Evolutionary conservation across 2,888 invertebrate species (phyloP).

Genomic region (Epinotia brunnichana): DNA sequence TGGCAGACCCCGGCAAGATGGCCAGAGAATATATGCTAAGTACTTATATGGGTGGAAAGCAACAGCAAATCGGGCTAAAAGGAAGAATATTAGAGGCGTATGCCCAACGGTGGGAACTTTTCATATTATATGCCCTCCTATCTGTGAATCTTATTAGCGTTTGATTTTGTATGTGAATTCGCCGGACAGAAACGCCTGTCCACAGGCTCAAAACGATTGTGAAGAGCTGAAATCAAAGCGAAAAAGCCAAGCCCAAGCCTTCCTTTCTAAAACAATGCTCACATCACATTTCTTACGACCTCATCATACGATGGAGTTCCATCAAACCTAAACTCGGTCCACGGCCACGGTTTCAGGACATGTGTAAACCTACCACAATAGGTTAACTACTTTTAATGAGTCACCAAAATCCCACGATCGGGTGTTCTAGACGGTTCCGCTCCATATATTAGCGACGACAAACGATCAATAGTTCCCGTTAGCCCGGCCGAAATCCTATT

Average conservation of each 20-base stretch:
- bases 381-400: constrained; percentile 15
- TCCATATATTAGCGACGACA: constrained; percentile 39
- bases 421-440: constrained; percentile 37
- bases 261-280: too few relatives aligned
- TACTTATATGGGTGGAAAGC: too few relatives aligned
- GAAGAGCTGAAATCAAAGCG: too few relatives aligned
- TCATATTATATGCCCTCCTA: too few relatives aligned
- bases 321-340: not conserved
- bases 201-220: too few relatives aligned
- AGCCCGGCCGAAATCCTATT: constrained; percentile 28
- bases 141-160: not conserved
- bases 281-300: too few relatives aligned
- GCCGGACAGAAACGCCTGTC: not conserved
- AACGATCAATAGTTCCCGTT: constrained; percentile 31
- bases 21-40: too few relatives aligned
- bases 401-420: constrained; percentile 32
- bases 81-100: too few relatives aligned
- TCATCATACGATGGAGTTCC: not conserved
- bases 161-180: not conserved
- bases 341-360: not conserved
- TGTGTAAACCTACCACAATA: constrained; percentile 13
- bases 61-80: too few relatives aligned
- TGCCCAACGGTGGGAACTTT: too few relatives aligned
- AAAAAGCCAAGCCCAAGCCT: too few relatives aligned
- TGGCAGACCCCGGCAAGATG: too few relatives aligned